Percentiles rank a stretch among this genome's conserved stretches.
phyloP scores from a whole-genome alignment of 2,888 invertebrate genomes.

The Dasysyrphus albostriatus region DNA sequence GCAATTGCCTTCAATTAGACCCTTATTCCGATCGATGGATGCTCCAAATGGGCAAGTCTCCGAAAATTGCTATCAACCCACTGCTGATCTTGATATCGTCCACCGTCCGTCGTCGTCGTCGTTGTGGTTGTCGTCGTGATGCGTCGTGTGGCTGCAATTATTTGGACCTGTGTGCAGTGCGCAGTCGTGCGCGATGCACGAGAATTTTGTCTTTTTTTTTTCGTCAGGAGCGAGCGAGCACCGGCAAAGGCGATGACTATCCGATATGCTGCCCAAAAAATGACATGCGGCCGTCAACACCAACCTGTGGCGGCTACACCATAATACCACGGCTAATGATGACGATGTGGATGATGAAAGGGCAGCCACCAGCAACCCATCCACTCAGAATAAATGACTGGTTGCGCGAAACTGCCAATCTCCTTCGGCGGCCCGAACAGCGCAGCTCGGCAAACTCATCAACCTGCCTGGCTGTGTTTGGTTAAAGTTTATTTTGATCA shows the following conservation, averaged over 20 bases:
- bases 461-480: constrained; percentile 26
- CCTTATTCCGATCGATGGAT: constrained; percentile 64
- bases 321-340: constrained; percentile 69
- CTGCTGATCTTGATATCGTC: constrained; percentile 36
- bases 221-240: constrained; percentile 3
- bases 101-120: background rate
- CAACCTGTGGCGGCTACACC: constrained; percentile 64
- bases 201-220: background rate
- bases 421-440: constrained; percentile 11
- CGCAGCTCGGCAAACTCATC: background rate
- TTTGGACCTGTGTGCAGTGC: background rate
- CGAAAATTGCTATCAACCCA: constrained; percentile 69
- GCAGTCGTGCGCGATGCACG: constrained; percentile 25
- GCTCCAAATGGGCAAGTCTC: constrained; percentile 57
- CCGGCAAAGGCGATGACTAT: constrained; percentile 3
- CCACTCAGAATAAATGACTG: constrained; percentile 68
- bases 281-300: constrained; percentile 72
- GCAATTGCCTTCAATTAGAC: constrained; percentile 76
- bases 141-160: constrained; percentile 74
- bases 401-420: constrained; percentile 51
- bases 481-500: constrained; percentile 19
- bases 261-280: constrained; percentile 63
- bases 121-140: background rate
- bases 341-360: constrained; percentile 75
- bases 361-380: constrained; percentile 61